phyloP scores from a whole-genome alignment of 2,888 invertebrate species.

The Alsophila aescularia region DNA sequence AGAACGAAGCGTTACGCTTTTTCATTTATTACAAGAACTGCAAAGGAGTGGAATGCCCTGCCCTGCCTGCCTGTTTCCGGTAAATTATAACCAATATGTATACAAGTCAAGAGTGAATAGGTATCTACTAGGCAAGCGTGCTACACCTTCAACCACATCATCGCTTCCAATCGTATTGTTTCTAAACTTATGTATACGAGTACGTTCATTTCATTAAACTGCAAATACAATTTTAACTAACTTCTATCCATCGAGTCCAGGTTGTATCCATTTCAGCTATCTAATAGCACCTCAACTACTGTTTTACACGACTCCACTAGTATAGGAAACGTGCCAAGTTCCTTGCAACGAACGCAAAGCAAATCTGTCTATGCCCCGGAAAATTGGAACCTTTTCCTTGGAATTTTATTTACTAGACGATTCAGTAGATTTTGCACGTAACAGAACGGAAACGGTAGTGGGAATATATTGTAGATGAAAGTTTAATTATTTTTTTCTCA shows the following conservation, averaged over 20 bases:
- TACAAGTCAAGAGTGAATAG: no score
- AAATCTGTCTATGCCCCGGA: constrained; percentile 58
- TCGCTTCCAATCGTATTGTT: no score
- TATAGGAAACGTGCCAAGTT: constrained; percentile 59
- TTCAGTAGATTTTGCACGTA: constrained; percentile 30
- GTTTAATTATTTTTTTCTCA: neutral
- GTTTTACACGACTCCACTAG: constrained; percentile 1
- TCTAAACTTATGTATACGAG: no score
- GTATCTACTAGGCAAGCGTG: no score
- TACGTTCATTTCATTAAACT: no score
- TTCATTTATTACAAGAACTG: no score
- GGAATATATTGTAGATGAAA: constrained; percentile 9
- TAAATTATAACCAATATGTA: no score
- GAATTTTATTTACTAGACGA: constrained; percentile 55
- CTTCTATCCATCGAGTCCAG: neutral
- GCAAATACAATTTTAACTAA: no score
- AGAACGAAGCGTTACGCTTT: no score
- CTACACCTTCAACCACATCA: no score
- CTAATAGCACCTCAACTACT: neutral
- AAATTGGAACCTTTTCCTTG: constrained; percentile 57
- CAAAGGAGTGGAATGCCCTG: no score
- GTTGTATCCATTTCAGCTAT: neutral
- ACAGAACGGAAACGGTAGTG: constrained; percentile 21
- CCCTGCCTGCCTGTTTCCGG: no score
- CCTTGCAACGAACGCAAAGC: constrained; percentile 46